phyloP scores from a whole-genome alignment of 2,113 vertebrate genomes.

The Vireo altiloquus region DNA sequence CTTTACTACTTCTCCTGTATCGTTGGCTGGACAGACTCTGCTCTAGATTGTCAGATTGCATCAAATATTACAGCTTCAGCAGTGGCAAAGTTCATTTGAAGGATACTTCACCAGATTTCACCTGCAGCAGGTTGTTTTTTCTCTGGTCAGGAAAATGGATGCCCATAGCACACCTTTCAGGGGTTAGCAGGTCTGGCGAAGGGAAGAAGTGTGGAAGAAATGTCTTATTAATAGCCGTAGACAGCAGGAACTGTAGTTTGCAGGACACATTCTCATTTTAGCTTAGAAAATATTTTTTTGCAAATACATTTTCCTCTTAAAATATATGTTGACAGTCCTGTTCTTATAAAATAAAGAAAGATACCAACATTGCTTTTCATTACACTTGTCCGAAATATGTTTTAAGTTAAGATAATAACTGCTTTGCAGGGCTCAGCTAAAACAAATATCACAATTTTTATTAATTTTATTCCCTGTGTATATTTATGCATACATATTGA shows the following conservation, averaged over 20 bases:
- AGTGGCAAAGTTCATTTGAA: not conserved
- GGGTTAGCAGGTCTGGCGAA: not conserved
- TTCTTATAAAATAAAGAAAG: not conserved
- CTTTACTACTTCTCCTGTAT: not conserved
- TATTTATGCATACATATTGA: not conserved
- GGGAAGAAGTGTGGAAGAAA: not conserved
- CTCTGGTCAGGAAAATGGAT: not conserved
- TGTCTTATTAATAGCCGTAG: not conserved
- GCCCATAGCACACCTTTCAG: not conserved
- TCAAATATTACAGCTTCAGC: not conserved
- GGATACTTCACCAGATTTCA: not conserved
- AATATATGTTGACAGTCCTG: not conserved
- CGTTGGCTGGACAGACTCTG: not conserved
- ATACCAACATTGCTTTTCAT: not conserved
- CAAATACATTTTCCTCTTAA: not conserved
- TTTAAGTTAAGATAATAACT: slow-evolving; percentile 13
- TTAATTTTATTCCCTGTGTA: not conserved
- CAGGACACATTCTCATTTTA: not conserved
- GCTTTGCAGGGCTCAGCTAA: not conserved
- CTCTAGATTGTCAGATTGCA: not conserved
- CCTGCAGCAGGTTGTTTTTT: not conserved
- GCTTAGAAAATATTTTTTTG: not conserved
- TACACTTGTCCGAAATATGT: not conserved
- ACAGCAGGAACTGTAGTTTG: not conserved
- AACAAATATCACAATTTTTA: slow-evolving; percentile 8